Conservation (phyloP, 2,113 vertebrate species). For the Macroglossus sobrinus region DNA sequence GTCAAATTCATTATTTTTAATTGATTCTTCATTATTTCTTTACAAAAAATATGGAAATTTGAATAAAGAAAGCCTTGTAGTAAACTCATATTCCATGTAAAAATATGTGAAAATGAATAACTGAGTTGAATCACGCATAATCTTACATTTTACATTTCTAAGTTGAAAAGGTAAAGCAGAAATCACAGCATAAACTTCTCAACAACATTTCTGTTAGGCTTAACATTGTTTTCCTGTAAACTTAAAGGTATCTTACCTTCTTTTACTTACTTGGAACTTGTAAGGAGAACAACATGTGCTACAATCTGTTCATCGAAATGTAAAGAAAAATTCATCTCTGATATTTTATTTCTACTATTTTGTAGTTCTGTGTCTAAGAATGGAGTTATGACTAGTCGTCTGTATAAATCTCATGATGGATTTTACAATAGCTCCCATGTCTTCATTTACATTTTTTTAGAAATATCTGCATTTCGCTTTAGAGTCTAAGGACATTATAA, state of each 20-base stretch:
- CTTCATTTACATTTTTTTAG: neutral
- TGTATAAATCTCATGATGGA: neutral
- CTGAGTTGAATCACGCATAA: neutral
- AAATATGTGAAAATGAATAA: neutral
- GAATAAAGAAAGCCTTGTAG: neutral
- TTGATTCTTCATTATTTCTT: neutral
- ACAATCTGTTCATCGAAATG: neutral
- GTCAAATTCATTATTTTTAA: neutral
- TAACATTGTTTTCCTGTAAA: neutral
- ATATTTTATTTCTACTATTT: conserved; percentile 24
- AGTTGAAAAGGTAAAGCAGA: neutral
- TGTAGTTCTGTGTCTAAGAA: conserved; percentile 5
- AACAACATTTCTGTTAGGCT: neutral
- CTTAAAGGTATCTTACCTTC: neutral
- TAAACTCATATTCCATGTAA: neutral
- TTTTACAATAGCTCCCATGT: neutral
- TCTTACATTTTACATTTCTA: neutral
- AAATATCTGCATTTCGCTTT: neutral
- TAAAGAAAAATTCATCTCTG: neutral
- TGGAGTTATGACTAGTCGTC: neutral
- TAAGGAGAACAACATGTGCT: neutral
- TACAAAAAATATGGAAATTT: neutral
- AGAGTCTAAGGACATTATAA: neutral
- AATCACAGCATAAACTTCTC: neutral
- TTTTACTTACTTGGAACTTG: neutral